phyloP scores from a whole-genome alignment of 2,888 invertebrate species.

The Ophion obscuratus region DNA sequence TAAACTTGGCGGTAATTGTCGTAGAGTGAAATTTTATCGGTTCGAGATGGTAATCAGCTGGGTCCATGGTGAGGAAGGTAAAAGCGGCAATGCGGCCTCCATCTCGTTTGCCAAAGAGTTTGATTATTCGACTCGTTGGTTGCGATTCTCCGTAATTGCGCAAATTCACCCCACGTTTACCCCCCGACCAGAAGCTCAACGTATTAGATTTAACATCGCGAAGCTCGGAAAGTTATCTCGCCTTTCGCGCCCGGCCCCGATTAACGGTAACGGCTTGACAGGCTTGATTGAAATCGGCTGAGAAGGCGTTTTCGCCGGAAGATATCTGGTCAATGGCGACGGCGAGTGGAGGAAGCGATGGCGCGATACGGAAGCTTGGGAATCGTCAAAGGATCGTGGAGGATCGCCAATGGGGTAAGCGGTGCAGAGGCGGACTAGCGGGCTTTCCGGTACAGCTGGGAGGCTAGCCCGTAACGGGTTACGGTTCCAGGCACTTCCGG shows the following conservation, averaged over 20 bases:
- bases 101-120: slow-evolving; percentile 48
- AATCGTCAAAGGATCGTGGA: neutral
- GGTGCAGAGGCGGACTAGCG: slow-evolving; percentile 18
- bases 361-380: neutral
- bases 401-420: too few species aligned
- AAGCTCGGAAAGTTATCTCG: slow-evolving; percentile 6
- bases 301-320: neutral
- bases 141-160: slow-evolving; percentile 42
- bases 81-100: slow-evolving; percentile 23
- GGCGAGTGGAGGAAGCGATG: slow-evolving; percentile 8
- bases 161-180: neutral
- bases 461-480: slow-evolving; percentile 51
- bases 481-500: slow-evolving; percentile 64
- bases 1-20: slow-evolving; percentile 63
- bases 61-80: neutral
- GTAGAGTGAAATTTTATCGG: slow-evolving; percentile 62
- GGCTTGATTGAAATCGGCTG: neutral
- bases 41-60: slow-evolving; percentile 39
- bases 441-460: slow-evolving; percentile 31
- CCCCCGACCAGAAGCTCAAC: neutral
- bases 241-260: too few species aligned
- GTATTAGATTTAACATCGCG: slow-evolving; percentile 13
- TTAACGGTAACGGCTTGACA: neutral
- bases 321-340: neutral
- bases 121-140: slow-evolving; percentile 50